phyloP scores from a whole-genome alignment of 1,140 invertebrate species.

The Holotrichia oblita region DNA sequence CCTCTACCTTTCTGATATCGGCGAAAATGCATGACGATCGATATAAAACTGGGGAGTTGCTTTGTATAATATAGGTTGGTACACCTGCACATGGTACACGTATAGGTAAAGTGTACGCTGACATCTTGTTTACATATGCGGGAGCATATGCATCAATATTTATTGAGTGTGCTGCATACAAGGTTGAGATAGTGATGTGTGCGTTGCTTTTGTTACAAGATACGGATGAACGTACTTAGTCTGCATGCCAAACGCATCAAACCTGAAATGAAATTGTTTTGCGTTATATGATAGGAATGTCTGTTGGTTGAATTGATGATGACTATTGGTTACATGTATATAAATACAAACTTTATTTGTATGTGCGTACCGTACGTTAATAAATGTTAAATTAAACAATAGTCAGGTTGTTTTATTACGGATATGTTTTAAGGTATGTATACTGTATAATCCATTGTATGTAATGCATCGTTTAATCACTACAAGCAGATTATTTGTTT shows the following conservation, averaged over 20 bases:
- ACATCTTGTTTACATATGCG: constrained; percentile 1
- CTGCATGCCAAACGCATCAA: background rate
- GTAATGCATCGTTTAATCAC: too few relatives aligned
- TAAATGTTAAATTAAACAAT: too few relatives aligned
- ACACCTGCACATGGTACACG: background rate
- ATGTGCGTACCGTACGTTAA: too few relatives aligned
- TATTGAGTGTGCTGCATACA: background rate
- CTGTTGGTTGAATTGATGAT: too few relatives aligned
- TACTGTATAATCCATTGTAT: too few relatives aligned
- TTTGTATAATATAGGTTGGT: background rate
- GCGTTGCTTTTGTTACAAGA: constrained; percentile 1
- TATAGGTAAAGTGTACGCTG: background rate
- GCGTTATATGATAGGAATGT: background rate
- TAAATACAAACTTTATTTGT: too few relatives aligned
- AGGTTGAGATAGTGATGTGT: background rate
- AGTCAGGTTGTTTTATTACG: too few relatives aligned
- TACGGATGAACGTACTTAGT: background rate
- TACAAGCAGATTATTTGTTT: too few relatives aligned
- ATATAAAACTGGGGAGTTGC: background rate
- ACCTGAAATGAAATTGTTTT: background rate
- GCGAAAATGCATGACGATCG: background rate
- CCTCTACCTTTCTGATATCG: constrained; percentile 14
- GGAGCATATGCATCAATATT: constrained; percentile 10
- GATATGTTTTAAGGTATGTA: too few relatives aligned
- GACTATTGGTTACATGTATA: too few relatives aligned